Base-by-base conservation (phyloP, 2,797 vertebrate species). In the Manis pentadactyla region DNA sequence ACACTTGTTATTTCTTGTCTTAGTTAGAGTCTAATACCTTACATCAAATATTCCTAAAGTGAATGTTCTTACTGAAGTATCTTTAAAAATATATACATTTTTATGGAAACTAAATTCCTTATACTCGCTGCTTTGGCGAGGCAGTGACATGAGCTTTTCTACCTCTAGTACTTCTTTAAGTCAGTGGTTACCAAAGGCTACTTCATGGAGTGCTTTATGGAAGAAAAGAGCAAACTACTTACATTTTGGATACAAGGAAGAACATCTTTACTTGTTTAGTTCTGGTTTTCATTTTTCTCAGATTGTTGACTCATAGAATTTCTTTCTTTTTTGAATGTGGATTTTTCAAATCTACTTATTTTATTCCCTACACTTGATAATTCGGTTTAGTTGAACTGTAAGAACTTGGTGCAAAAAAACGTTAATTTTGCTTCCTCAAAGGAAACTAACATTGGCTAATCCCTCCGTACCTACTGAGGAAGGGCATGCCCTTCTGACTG, bases 221-320 rank as follows among this genome's bases (percentile, higher is more conserved):
- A 86, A 57, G 61, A 83, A 78, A 75, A 68, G 46, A 51, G 59
- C 31, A 55, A 75, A 39, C 12, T 25, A 7, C 55, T 90, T 87
- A 39, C 7, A 49, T 57, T 66, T 37, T 61, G 66, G 61, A 59
- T 61, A 25, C 34, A 82, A 73, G 21, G 51, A 57, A 39, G 82
- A 71, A 23, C 71, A 74, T 82, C 85, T 95, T 92, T 66, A 39
- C 84, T 87, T 51, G 3, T 59, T 93, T 90, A 86, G 68, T 61
- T 97, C 68, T 97, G 78, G 87, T 69, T 95, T 95, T 82, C 55
- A 49, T 93, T 84, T 46, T 74, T 81, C 71, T 83, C 68, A 49
- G 64, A 83, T 64, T 78, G 77, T 69, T 86, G 66, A 64, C 86
- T 96, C n/a, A 39, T 5, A 63, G 79, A 42, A 77, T 79, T 90